Conservation (phyloP, 2,797 vertebrate species). For the Peromyscus attwateri region DNA sequence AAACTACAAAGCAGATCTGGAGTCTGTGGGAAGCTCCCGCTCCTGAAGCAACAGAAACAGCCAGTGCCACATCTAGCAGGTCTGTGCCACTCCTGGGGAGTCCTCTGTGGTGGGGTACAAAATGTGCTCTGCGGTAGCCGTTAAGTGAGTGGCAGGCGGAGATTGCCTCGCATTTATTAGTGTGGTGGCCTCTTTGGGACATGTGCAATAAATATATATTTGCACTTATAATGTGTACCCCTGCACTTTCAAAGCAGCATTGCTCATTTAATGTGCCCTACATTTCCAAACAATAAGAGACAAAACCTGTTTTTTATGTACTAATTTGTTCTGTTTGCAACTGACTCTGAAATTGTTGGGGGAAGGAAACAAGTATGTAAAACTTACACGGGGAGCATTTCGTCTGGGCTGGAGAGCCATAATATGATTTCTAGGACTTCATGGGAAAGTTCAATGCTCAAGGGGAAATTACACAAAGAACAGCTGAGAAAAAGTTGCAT, state of each 20-base stretch:
- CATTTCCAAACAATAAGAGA: conserved; percentile 84
- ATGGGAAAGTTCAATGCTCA: conserved; percentile 91
- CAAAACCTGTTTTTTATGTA: conserved; percentile 79
- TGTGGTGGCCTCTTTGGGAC: conserved; percentile 85
- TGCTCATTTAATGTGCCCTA: conserved; percentile 79
- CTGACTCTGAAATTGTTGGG: conserved; percentile 80
- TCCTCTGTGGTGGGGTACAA: conserved; percentile 84
- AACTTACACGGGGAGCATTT: conserved; percentile 84
- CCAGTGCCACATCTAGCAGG: conserved; percentile 82
- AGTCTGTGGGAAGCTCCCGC: conserved; percentile 84
- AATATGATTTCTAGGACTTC: conserved; percentile 90
- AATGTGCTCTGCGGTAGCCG: conserved; percentile 83
- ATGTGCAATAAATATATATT: conserved; percentile 81
- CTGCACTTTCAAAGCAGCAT: conserved; percentile 85
- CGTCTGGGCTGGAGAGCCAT: conserved; percentile 85
- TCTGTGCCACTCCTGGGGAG: conserved; percentile 83
- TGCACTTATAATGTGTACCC: conserved; percentile 80
- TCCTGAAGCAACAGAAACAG: conserved; percentile 76
- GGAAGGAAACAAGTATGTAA: conserved; percentile 80
- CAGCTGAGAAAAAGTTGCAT: conserved; percentile 91
- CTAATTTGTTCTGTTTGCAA: conserved; percentile 78
- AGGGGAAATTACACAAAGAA: conserved; percentile 89
- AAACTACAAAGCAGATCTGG: conserved; percentile 81
- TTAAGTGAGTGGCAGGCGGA: conserved; percentile 84
- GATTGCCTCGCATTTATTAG: conserved; percentile 85